A percentile compares a stretch with the other conserved stretches of the same genome.
Evolutionary conservation across 2,797 vertebrate genomes (phyloP).

Genomic region (Brachymystax lenok): DNA sequence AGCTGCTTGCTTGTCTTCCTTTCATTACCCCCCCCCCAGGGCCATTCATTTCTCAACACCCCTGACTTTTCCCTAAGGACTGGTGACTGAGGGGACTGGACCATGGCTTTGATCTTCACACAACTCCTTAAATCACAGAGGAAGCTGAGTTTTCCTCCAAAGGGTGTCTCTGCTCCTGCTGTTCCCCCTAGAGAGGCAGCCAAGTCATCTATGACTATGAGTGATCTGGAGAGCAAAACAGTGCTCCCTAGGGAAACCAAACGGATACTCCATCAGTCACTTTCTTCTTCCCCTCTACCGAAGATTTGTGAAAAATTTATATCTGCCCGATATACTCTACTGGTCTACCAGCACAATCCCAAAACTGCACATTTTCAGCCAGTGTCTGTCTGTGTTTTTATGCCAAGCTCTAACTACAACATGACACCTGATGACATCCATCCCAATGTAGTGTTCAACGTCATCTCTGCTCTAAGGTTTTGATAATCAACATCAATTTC

Average conservation of each 20-base stretch:
- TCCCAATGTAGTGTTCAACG: too few relatives aligned
- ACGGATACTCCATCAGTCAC: conserved; percentile 52
- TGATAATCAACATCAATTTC: too few relatives aligned
- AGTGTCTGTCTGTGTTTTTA: too few relatives aligned
- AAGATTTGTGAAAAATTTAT: too few relatives aligned
- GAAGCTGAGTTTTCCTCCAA: conserved; percentile 66
- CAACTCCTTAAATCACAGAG: conserved; percentile 66
- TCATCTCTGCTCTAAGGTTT: too few relatives aligned
- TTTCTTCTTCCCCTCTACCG: conserved; percentile 37
- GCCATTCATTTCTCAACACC: conserved; percentile 65
- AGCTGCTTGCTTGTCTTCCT: conserved; percentile 46
- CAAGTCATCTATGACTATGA: conserved; percentile 70
- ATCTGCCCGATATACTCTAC: not conserved
- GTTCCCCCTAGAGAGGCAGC: conserved; percentile 63
- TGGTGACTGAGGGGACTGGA: conserved; percentile 61
- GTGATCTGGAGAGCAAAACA: conserved; percentile 69
- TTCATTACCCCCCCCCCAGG: conserved; percentile 59
- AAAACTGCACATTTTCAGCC: not conserved
- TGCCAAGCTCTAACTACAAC: too few relatives aligned
- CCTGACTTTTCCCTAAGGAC: conserved; percentile 62
- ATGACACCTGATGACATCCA: too few relatives aligned
- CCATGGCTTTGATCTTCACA: conserved; percentile 75
- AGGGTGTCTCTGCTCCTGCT: conserved; percentile 64
- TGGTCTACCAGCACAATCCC: conserved; percentile 32
- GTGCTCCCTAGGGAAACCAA: conserved; percentile 59